Evolutionary conservation across 2,113 vertebrate genomes (phyloP).

Genomic region (Hydrochoerus hydrochaeris): DNA sequence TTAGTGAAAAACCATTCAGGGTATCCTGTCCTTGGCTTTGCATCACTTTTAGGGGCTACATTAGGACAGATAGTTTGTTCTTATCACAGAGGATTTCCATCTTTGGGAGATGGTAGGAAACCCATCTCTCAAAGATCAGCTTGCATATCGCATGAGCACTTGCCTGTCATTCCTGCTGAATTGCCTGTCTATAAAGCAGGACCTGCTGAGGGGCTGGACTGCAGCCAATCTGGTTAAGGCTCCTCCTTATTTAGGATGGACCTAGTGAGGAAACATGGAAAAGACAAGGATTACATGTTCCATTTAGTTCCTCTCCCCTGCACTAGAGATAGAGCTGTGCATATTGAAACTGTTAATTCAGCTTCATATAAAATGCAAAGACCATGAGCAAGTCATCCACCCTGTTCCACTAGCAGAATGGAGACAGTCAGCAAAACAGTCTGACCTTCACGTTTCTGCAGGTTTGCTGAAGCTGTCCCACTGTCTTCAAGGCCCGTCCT

Average conservation of each 20-base stretch:
- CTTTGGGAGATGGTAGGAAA: not conserved
- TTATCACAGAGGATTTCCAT: not conserved
- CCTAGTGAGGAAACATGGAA: not conserved
- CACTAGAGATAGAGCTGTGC: not conserved
- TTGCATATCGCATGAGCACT: not conserved
- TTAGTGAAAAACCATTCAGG: not conserved
- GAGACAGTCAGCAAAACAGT: not conserved
- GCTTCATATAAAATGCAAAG: not conserved
- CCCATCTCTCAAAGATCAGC: too few relatives aligned
- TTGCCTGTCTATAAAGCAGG: not conserved
- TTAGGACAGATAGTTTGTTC: not conserved
- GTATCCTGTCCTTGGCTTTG: not conserved
- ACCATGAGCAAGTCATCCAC: not conserved
- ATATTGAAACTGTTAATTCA: not conserved
- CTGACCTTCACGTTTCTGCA: not conserved
- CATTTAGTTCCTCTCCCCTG: not conserved
- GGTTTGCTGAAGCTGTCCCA: not conserved
- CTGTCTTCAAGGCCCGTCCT: not conserved
- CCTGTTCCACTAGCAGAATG: not conserved
- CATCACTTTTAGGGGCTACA: not conserved
- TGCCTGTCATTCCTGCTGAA: not conserved
- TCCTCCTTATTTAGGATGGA: not conserved
- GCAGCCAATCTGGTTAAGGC: not conserved
- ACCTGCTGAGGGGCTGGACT: not conserved
- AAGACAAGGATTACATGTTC: not conserved